A percentile compares a stretch with the other conserved stretches of the same genome.
Evolutionary conservation across 2,888 invertebrate genomes (phyloP).

Genomic region (Phorcus lineatus): DNA sequence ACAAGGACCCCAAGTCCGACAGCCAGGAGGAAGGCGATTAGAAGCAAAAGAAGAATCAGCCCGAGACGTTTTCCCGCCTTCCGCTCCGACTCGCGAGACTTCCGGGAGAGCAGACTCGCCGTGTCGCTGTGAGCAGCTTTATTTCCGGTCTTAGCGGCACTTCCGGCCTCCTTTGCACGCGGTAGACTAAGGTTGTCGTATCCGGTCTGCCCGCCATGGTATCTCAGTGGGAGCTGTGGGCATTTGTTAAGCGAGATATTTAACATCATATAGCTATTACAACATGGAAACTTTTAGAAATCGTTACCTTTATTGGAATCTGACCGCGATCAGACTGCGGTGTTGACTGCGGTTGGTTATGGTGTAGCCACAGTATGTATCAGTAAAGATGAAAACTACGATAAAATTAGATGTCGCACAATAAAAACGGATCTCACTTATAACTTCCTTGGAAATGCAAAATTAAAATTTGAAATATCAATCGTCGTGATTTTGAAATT

Average conservation of each 20-base stretch:
- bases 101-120: constrained; percentile 34
- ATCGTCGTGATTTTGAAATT: too few species aligned
- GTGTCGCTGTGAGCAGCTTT: constrained; percentile 34
- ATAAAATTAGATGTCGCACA: too few species aligned
- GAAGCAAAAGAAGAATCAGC: constrained; percentile 36
- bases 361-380: too few species aligned
- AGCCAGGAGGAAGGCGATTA: constrained; percentile 40
- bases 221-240: neutral
- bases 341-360: too few species aligned
- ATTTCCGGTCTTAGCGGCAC: constrained; percentile 22
- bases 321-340: too few species aligned
- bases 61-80: constrained; percentile 26
- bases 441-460: too few species aligned
- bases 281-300: too few species aligned
- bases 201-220: neutral
- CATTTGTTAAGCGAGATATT: neutral
- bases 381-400: too few species aligned
- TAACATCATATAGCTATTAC: too few species aligned
- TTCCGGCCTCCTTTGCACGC: constrained; percentile 20
- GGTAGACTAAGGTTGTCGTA: constrained; percentile 10
- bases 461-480: too few species aligned
- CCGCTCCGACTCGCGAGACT: constrained; percentile 25
- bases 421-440: too few species aligned
- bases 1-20: constrained; percentile 38
- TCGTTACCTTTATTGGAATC: too few species aligned